These are phyloP conservation scores for Aselliscus stoliczkanus DNA, from an alignment of 2,797 vertebrate species.

Conservation along the genomic window DNA sequence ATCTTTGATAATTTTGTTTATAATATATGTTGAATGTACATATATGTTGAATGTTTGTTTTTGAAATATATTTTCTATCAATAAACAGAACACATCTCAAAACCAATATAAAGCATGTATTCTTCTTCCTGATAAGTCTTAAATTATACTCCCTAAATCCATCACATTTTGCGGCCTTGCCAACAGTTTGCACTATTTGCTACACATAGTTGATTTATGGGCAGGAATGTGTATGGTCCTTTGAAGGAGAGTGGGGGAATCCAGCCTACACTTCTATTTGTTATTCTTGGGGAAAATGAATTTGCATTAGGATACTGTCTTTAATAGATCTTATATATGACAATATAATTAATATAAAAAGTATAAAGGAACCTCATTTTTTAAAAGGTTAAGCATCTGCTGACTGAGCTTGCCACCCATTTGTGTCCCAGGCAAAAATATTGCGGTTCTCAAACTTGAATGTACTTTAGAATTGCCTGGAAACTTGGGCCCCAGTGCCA, in stretches of 20 bases:
- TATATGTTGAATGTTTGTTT: slow-evolving; percentile 35
- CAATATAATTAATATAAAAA: background rate
- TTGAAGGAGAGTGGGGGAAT: background rate
- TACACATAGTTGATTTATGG: background rate
- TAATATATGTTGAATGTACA: background rate
- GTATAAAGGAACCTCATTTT: background rate
- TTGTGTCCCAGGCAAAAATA: background rate
- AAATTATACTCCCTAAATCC: background rate
- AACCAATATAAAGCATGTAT: slow-evolving; percentile 48
- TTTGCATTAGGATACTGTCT: background rate
- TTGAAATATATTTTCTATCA: slow-evolving; percentile 49
- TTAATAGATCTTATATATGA: background rate
- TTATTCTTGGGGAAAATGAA: background rate
- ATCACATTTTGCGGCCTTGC: background rate
- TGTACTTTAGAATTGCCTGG: background rate
- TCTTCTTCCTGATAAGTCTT: slow-evolving; percentile 27
- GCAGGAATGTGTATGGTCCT: background rate
- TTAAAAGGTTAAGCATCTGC: background rate
- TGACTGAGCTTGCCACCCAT: background rate
- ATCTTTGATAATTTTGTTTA: slow-evolving; percentile 13
- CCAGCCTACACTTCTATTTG: background rate
- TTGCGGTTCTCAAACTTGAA: background rate
- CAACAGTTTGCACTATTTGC: background rate
- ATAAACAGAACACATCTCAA: slow-evolving; percentile 61
- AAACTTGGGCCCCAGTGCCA: background rate